These are phyloP conservation scores for Drosophila albomicans DNA, from an alignment of 1,140 invertebrate species.

Conservation along the genomic window DNA sequence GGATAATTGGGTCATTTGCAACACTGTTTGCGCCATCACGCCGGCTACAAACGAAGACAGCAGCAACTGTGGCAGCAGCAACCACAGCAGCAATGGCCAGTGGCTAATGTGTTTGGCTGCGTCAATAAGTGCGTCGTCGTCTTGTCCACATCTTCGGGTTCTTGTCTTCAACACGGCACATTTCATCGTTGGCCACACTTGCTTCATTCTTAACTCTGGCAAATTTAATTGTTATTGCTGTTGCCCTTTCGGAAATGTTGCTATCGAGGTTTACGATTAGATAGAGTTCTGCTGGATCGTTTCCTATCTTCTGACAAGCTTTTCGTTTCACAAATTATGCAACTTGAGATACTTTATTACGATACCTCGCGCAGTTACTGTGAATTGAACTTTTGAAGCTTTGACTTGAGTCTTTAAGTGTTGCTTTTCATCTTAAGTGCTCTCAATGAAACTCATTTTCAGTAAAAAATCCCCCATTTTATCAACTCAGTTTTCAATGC, in stretches of 20 bases:
- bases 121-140: conserved; percentile 73
- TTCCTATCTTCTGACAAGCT: not conserved
- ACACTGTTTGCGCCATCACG: conserved; percentile 81
- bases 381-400: too few relatives aligned
- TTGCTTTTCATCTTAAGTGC: too few relatives aligned
- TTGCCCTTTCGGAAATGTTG: not conserved
- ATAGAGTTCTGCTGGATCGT: not conserved
- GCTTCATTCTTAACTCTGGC: conserved; percentile 30
- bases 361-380: not conserved
- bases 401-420: too few relatives aligned
- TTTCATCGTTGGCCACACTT: conserved; percentile 43
- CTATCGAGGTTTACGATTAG: not conserved
- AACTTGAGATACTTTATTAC: not conserved
- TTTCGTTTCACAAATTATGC: not conserved
- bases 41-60: conserved; percentile 31
- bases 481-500: too few relatives aligned
- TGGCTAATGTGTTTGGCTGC: conserved; percentile 79
- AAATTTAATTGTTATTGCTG: conserved; percentile 67
- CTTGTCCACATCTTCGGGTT: conserved; percentile 29
- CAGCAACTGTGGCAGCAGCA: conserved; percentile 24
- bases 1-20: conserved; percentile 85
- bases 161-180: conserved; percentile 47
- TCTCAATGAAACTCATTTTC: too few relatives aligned
- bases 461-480: too few relatives aligned
- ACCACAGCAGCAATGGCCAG: conserved; percentile 27